Conservation (phyloP, 2,888 invertebrate species). For the Plutella xylostella region DNA sequence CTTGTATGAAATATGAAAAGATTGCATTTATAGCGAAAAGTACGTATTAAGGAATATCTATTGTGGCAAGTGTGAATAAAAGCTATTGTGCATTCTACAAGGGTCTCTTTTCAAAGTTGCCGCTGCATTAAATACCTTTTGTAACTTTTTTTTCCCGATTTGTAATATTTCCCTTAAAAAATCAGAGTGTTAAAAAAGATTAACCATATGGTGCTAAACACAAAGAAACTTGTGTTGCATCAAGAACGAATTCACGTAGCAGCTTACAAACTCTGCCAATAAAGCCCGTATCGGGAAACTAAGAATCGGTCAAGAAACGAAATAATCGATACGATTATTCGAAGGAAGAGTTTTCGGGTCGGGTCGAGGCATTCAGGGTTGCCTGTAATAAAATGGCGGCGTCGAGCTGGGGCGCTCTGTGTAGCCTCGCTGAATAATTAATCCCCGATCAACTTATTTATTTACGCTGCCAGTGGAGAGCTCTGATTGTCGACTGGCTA, state of each 20-base stretch:
- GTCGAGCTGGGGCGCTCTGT: slow-evolving; percentile 15
- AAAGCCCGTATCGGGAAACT: not conserved
- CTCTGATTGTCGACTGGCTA: slow-evolving; percentile 8
- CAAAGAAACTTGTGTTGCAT: too few species aligned
- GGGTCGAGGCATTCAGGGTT: slow-evolving; percentile 27
- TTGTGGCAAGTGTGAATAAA: slow-evolving; percentile 58
- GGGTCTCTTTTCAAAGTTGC: slow-evolving; percentile 38
- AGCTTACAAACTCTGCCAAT: slow-evolving; percentile 15
- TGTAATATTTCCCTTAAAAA: slow-evolving; percentile 23
- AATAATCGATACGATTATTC: slow-evolving; percentile 49
- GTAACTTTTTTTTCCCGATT: slow-evolving; percentile 31
- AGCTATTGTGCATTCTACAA: slow-evolving; percentile 19
- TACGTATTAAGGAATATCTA: slow-evolving; percentile 35
- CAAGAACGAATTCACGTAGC: too few species aligned
- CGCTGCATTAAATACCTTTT: slow-evolving; percentile 27
- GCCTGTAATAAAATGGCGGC: slow-evolving; percentile 34
- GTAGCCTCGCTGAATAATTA: slow-evolving; percentile 21
- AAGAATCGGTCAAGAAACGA: slow-evolving; percentile 25
- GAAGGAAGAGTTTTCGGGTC: slow-evolving; percentile 36
- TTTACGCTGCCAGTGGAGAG: slow-evolving; percentile 17
- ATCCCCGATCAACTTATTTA: slow-evolving; percentile 21
- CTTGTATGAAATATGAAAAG: too few species aligned
- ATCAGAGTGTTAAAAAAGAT: slow-evolving; percentile 14
- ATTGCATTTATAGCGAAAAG: slow-evolving; percentile 28
- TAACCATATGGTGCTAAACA: slow-evolving; percentile 19